Conservation (phyloP, 1,140 invertebrate genomes). For the Scaptomyza graminum region DNA sequence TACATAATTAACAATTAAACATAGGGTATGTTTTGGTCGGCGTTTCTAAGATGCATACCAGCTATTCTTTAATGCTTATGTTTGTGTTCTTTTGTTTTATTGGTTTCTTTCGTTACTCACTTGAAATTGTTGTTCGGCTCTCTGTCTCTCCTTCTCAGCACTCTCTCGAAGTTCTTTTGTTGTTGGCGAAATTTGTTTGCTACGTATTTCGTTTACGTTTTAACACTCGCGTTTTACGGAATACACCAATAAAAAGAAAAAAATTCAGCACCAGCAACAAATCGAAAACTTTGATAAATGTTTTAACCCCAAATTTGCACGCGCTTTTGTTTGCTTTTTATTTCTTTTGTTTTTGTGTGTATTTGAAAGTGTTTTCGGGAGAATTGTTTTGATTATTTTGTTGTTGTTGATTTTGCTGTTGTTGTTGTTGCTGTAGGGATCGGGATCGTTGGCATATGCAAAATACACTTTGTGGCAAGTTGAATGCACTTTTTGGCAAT, state of each 20-base stretch:
- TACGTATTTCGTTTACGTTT: conserved; percentile 25
- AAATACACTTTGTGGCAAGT: conserved; percentile 52
- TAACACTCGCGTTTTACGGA: conserved; percentile 34
- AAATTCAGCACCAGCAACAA: conserved; percentile 18
- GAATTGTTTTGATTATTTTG: conserved; percentile 38
- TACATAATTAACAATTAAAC: no score
- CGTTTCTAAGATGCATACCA: no score
- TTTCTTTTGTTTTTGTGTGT: conserved; percentile 15
- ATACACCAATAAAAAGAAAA: conserved; percentile 18
- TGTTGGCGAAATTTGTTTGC: conserved; percentile 32
- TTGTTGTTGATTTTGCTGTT: conserved; percentile 19
- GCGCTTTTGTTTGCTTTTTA: conserved; percentile 22
- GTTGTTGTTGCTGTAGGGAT: conserved; percentile 17
- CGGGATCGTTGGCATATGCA: conserved; percentile 24
- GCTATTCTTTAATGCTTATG: neutral
- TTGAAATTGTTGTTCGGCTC: conserved; percentile 22
- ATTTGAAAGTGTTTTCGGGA: no score
- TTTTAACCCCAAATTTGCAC: conserved; percentile 34
- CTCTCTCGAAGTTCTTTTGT: conserved; percentile 16
- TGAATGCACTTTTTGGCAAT: conserved; percentile 56
- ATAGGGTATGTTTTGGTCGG: no score
- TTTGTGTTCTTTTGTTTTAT: conserved; percentile 4
- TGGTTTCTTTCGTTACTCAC: conserved; percentile 30
- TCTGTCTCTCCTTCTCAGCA: neutral
- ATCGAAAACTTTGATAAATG: conserved; percentile 32